A percentile compares a stretch with the other conserved stretches of the same genome.
These are phyloP conservation scores for Paramisgurnus dabryanus DNA, from an alignment of 2,113 vertebrate genomes.

Conservation along the genomic window DNA sequence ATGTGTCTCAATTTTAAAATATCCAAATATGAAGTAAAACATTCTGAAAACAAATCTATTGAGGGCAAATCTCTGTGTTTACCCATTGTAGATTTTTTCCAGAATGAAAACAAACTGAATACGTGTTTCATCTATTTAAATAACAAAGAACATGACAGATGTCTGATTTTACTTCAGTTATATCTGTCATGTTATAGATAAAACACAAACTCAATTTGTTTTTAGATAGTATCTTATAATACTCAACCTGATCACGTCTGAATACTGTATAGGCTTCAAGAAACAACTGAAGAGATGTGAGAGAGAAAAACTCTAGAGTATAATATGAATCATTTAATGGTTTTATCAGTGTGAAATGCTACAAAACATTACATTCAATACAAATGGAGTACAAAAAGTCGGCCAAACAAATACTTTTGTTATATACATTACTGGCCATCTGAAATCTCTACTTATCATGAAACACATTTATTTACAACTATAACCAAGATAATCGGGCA, in stretches of 20 bases:
- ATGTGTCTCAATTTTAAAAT: slow-evolving; percentile 78
- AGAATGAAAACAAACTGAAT: too few relatives aligned
- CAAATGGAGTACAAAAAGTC: slow-evolving; percentile 44
- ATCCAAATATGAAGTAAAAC: slow-evolving; percentile 88
- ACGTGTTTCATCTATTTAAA: slow-evolving; percentile 15
- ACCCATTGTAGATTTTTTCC: too few relatives aligned
- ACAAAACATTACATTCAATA: slow-evolving; percentile 59
- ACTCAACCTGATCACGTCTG: neutral
- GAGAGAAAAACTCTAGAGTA: slow-evolving; percentile 52
- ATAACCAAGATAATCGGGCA: neutral
- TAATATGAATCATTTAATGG: slow-evolving; percentile 53
- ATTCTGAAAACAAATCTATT: slow-evolving; percentile 81
- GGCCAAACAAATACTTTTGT: slow-evolving; percentile 43
- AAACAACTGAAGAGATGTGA: slow-evolving; percentile 38
- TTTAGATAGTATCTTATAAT: slow-evolving; percentile 2
- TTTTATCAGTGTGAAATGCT: slow-evolving; percentile 55
- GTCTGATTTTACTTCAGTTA: slow-evolving; percentile 50
- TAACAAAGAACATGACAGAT: slow-evolving; percentile 50
- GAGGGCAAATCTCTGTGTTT: too few relatives aligned
- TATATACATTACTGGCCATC: slow-evolving; percentile 67
- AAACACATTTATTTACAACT: slow-evolving; percentile 17
- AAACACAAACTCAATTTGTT: slow-evolving; percentile 22
- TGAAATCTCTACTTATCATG: slow-evolving; percentile 4
- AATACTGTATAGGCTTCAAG: slow-evolving; percentile 2
- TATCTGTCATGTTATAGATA: neutral